phyloP scores from a whole-genome alignment of 2,113 vertebrate species.

The Guaruba guarouba region DNA sequence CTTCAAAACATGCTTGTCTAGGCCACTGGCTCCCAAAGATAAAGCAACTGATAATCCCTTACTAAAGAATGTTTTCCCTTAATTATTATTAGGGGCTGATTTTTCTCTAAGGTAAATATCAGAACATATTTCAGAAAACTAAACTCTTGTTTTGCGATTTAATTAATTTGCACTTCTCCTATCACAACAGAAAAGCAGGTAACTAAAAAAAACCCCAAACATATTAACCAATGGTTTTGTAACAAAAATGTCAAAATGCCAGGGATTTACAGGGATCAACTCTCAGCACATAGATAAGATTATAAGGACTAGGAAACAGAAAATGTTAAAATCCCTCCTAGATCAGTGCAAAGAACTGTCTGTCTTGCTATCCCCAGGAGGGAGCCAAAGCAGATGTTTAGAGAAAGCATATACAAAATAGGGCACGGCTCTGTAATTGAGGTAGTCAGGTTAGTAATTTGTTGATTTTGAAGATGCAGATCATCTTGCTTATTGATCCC shows the following conservation, averaged over 20 bases:
- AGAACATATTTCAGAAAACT: not conserved
- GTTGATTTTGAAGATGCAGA: not conserved
- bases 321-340: not conserved
- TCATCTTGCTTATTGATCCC: not conserved
- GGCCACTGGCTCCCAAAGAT: not conserved
- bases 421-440: not conserved
- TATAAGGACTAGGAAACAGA: not conserved
- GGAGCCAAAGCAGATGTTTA: not conserved
- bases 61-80: not conserved
- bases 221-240: not conserved
- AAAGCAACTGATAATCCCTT: not conserved
- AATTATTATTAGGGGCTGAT: not conserved
- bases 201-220: accelerated
- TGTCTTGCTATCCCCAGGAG: not conserved
- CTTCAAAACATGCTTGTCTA: not conserved
- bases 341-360: not conserved
- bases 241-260: not conserved
- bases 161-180: not conserved
- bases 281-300: not conserved
- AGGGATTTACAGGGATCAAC: not conserved
- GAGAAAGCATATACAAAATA: not conserved
- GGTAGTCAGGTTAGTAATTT: not conserved
- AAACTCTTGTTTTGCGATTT: not conserved
- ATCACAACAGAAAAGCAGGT: not conserved
- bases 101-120: not conserved